These are phyloP conservation scores for Myiozetetes cayanensis DNA, from an alignment of 2,113 vertebrate species.

Conservation along the genomic window DNA sequence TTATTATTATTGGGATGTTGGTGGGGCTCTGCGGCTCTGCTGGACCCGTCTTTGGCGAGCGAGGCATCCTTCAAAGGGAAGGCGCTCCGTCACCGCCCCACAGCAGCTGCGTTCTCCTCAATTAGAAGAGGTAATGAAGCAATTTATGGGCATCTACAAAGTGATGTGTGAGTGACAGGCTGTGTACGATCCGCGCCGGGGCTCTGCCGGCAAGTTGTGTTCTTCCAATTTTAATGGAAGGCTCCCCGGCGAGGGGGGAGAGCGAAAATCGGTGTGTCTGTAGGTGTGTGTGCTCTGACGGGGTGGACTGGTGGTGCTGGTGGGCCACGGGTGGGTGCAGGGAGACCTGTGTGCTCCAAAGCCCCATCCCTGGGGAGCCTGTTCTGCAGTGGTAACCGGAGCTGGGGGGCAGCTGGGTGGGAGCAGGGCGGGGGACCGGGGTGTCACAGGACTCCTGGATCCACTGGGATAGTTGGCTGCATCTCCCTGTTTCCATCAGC, in stretches of 20 bases:
- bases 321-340: background rate
- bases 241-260: background rate
- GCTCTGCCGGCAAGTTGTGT: conserved; percentile 45
- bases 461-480: background rate
- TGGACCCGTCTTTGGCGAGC: conserved; percentile 30
- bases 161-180: conserved; percentile 73
- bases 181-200: conserved; percentile 49
- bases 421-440: background rate
- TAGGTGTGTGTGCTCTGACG: background rate
- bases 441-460: background rate
- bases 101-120: conserved; percentile 72
- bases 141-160: conserved; percentile 73
- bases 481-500: background rate
- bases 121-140: conserved; percentile 75
- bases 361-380: background rate
- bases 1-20: conserved; percentile 26
- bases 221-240: conserved; percentile 47
- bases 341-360: background rate
- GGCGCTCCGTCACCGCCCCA: conserved; percentile 47
- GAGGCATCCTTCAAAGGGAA: conserved; percentile 57
- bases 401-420: background rate
- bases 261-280: background rate
- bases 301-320: rapidly evolving
- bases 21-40: background rate
- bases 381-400: background rate